Evolutionary conservation across 2,113 vertebrate species (phyloP).

Genomic region (Panthera uncia): DNA sequence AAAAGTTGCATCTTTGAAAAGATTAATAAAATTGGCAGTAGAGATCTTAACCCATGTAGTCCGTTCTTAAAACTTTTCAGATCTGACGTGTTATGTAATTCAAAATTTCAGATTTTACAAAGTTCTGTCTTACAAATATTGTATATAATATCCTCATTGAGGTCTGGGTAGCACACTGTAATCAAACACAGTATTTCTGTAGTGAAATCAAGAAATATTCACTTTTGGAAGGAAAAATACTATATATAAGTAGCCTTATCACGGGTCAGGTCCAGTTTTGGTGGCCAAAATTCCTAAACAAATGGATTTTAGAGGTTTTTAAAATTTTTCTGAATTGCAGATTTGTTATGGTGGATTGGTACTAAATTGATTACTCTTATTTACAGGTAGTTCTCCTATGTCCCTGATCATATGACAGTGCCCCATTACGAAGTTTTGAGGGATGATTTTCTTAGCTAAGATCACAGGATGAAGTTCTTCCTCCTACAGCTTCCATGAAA

Average conservation of each 20-base stretch:
- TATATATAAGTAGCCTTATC: not conserved
- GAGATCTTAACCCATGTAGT: not conserved
- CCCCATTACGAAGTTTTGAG: not conserved
- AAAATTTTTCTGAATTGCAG: not conserved
- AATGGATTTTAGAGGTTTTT: not conserved
- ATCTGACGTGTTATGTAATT: not conserved
- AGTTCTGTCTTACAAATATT: not conserved
- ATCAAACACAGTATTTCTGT: not conserved
- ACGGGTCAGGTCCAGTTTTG: slow-evolving; percentile 11
- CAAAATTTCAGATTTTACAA: slow-evolving; percentile 20
- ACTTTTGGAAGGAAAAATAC: not conserved
- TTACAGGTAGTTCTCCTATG: not conserved
- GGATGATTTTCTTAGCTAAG: not conserved
- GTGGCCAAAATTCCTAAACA: not conserved
- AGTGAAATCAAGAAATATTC: not conserved
- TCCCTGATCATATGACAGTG: not conserved
- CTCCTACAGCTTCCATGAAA: not conserved
- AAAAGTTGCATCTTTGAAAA: slow-evolving; percentile 3
- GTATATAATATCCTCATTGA: not conserved
- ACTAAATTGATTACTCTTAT: not conserved
- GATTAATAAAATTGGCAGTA: not conserved
- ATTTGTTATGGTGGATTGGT: not conserved
- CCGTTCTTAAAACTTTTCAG: not conserved
- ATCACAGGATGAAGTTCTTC: not conserved
- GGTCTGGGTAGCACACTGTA: not conserved